Percentiles rank a stretch among this genome's conserved stretches.
phyloP scores from a whole-genome alignment of 1,140 invertebrate genomes.

The Drosophila kohkoa region DNA sequence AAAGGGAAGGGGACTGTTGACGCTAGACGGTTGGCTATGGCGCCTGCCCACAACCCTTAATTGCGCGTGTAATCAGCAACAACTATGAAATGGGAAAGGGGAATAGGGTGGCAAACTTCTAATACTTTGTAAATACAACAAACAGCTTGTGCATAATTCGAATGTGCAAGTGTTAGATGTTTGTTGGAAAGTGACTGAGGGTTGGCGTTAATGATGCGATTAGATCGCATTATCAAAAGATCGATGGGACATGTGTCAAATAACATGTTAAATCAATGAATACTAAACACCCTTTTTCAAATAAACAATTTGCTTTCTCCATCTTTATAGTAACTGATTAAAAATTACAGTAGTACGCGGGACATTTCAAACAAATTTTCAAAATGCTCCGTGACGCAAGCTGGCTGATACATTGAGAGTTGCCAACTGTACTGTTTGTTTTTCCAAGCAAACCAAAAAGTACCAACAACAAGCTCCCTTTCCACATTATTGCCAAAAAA shows the following conservation, averaged over 20 bases:
- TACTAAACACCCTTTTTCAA: constrained; percentile 20
- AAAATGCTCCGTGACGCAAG: neutral
- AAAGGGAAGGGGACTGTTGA: constrained; percentile 14
- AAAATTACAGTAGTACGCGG: no score
- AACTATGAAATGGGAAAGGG: neutral
- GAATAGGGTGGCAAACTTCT: constrained; percentile 32
- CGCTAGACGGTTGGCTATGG: constrained; percentile 22
- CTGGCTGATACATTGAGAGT: neutral
- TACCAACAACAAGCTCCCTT: no score
- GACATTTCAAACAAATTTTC: neutral
- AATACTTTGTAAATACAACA: constrained; percentile 73
- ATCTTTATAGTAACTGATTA: neutral
- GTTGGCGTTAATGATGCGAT: constrained; percentile 66
- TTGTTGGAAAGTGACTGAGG: constrained; percentile 28
- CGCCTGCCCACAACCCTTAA: constrained; percentile 72
- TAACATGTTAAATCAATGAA: constrained; percentile 49
- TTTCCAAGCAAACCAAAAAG: neutral
- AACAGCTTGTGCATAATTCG: constrained; percentile 57
- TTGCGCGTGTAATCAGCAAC: constrained; percentile 73
- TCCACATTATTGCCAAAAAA: no score
- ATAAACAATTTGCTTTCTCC: constrained; percentile 28
- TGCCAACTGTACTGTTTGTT: neutral
- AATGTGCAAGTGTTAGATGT: constrained; percentile 15
- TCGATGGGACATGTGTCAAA: constrained; percentile 68
- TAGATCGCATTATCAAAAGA: constrained; percentile 68